phyloP scores from a whole-genome alignment of 2,888 invertebrate genomes.

The Gryllus longicercus region DNA sequence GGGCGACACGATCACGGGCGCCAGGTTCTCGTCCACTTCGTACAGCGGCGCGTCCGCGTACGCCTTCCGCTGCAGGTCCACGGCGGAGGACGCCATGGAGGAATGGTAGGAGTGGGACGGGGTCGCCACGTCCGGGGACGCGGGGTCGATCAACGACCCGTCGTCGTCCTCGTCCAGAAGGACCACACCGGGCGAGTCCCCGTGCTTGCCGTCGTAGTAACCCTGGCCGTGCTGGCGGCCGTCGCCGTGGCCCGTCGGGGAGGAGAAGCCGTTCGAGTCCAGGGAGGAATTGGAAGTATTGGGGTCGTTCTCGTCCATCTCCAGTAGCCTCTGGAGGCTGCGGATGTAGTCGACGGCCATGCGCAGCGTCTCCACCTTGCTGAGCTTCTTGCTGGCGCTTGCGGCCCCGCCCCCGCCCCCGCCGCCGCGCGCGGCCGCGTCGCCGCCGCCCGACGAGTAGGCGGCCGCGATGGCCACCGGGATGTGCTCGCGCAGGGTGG shows the following conservation, averaged over 20 bases:
- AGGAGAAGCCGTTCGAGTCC: conserved; percentile 25
- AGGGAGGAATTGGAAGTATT: conserved; percentile 11
- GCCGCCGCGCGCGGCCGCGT: conserved; percentile 60
- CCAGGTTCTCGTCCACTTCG: conserved; percentile 18
- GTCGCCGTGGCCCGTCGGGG: conserved; percentile 21
- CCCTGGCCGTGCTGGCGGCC: conserved; percentile 24
- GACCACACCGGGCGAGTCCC: conserved; percentile 38
- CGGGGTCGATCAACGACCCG: conserved; percentile 44
- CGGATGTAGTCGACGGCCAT: conserved; percentile 90
- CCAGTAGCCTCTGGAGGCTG: conserved; percentile 71
- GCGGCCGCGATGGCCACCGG: conserved; percentile 75
- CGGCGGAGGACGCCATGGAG: neutral
- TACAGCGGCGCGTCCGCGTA: neutral
- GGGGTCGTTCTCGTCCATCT: conserved; percentile 56
- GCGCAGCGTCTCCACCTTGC: conserved; percentile 83
- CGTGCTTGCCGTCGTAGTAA: conserved; percentile 48
- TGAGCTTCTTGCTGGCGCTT: conserved; percentile 65
- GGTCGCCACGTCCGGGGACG: conserved; percentile 18
- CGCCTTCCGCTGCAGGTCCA: neutral
- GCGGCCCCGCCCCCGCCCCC: neutral
- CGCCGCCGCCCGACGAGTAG: conserved; percentile 62
- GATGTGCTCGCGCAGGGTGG: conserved; percentile 80
- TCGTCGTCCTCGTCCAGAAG: conserved; percentile 42
- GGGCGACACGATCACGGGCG: neutral
- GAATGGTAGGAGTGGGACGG: neutral